Base-by-base conservation (phyloP, 2,797 vertebrate genomes). In the Amblyopsis hoosieri region DNA sequence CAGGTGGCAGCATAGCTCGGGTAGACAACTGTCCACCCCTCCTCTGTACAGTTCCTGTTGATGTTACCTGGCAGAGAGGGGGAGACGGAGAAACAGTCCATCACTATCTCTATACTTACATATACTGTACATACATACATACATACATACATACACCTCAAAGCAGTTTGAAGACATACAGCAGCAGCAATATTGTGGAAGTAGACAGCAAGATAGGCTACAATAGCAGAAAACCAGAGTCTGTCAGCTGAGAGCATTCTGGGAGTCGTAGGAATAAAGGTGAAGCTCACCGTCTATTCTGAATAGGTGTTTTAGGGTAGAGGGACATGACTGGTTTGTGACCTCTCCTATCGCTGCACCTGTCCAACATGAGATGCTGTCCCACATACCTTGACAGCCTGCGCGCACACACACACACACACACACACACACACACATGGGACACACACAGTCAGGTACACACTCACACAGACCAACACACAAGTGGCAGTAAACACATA, bases 1-100 rank as follows among this genome's bases (percentile, higher is more conserved):
- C 96, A 98, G 0, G 90, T 92, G 0, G 89, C 93, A 61, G 79
- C 70, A 66, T 95, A 90, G 78, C 94, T 92, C 23, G 95, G 95
- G 81, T 96, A 96, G 8, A 88, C 90, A 2, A 94, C 90, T 0
- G 95, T 94, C 96, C 96, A 98, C 2, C 95, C 96, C 0, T 82
- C 76, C 1, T 81, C 82, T 0, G 95, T 95, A 79, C 96, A 98
- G 73, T 94, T 97, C 85, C 93, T 95, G 89, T 94, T 97, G 60
- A 98, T 94, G 84, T 95, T 94, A 69, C 47, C 19, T 60, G 58
- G 49, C 45, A 33, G 12, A 50, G 19, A 60, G 46, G n/a, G 11
- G n/a, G 0, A 47, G 45, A 59, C 11, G 31, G 17, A 59, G n/a
- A 29, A 29, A 29, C 23, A 29, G 23, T 29, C 23, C 23, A 29